These are phyloP conservation scores for Mya arenaria DNA, from an alignment of 1,140 invertebrate genomes.

Conservation along the genomic window DNA sequence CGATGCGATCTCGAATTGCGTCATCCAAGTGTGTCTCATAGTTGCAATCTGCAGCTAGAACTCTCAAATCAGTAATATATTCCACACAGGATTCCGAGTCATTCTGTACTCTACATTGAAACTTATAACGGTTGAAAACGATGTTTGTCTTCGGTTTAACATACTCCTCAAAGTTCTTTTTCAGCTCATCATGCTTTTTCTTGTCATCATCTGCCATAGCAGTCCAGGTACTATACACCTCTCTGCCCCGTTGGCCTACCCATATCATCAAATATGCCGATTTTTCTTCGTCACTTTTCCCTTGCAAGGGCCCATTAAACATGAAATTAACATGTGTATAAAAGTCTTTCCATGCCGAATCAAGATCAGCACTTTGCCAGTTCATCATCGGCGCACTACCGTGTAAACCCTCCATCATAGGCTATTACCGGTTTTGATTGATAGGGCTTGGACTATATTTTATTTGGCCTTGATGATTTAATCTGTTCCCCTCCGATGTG, in stretches of 20 bases:
- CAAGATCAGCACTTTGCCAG: not conserved
- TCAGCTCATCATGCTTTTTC: not conserved
- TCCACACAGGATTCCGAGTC: not conserved
- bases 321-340: slow-evolving; percentile 13
- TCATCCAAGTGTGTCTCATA: not conserved
- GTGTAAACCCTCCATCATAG: slow-evolving; percentile 14
- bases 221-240: not conserved
- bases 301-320: slow-evolving; percentile 6
- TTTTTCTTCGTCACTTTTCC: not conserved
- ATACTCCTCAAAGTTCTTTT: slow-evolving; percentile 10
- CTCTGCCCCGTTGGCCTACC: not conserved
- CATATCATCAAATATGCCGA: not conserved
- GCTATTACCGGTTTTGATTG: not conserved
- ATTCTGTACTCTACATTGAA: slow-evolving; percentile 4
- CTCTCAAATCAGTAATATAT: slow-evolving; percentile 4
- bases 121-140: not conserved
- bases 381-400: not conserved
- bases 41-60: not conserved
- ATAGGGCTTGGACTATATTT: not conserved
- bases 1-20: not conserved
- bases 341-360: slow-evolving; percentile 1
- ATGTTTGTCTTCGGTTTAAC: not conserved
- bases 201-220: not conserved
- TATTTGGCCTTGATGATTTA: not conserved
- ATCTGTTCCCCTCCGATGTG: not conserved